These are phyloP conservation scores for Thymelicus sylvestris DNA, from an alignment of 2,888 invertebrate species.

Conservation along the genomic window DNA sequence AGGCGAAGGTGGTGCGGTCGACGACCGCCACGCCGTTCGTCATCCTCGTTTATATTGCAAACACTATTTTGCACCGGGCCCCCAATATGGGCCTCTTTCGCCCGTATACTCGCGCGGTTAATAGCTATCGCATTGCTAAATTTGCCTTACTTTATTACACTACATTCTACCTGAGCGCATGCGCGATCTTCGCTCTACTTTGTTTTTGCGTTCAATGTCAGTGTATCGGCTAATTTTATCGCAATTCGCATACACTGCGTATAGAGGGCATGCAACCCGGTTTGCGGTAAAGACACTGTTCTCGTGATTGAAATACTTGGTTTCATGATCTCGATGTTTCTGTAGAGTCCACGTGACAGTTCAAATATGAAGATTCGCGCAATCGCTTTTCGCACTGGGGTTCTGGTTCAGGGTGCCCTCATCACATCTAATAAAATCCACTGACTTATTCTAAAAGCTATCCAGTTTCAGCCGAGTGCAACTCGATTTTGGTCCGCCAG, in stretches of 20 bases:
- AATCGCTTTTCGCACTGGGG: too few species aligned
- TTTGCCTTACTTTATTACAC: conserved; percentile 54
- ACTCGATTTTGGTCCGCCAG: too few species aligned
- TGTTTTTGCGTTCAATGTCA: conserved; percentile 84
- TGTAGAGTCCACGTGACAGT: too few species aligned
- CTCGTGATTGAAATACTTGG: not conserved
- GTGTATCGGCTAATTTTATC: conserved; percentile 83
- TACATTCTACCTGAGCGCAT: conserved; percentile 67
- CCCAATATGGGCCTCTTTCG: conserved; percentile 62
- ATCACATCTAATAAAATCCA: too few species aligned
- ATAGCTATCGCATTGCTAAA: conserved; percentile 64
- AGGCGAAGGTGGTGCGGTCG: conserved; percentile 65
- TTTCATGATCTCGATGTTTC: too few species aligned
- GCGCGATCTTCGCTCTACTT: conserved; percentile 75
- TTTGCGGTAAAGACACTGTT: not conserved
- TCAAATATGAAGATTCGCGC: too few species aligned
- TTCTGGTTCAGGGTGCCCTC: too few species aligned
- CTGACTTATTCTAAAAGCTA: too few species aligned
- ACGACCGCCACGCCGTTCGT: conserved; percentile 61
- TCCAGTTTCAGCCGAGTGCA: too few species aligned
- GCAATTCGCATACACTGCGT: conserved; percentile 65
- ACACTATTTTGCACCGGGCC: conserved; percentile 43
- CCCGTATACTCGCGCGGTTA: conserved; percentile 54
- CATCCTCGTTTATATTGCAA: conserved; percentile 51
- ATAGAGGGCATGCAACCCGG: conserved; percentile 1